Evolutionary conservation across 2,888 invertebrate genomes (phyloP).

Genomic region (Athalia rosae): DNA sequence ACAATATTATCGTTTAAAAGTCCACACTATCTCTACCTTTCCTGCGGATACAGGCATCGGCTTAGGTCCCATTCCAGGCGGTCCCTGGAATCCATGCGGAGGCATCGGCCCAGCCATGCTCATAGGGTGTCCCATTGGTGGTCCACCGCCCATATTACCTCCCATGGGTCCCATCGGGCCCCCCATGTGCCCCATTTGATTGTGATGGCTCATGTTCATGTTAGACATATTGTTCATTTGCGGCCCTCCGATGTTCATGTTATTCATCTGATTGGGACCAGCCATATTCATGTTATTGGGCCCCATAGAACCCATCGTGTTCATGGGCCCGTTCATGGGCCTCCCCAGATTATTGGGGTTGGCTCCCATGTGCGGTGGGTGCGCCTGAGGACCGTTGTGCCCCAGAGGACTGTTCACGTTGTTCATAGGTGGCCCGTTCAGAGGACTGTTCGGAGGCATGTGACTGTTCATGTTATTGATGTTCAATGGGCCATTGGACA

Average conservation of each 20-base stretch:
- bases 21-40: conserved; percentile 77
- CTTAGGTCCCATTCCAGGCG: conserved; percentile 83
- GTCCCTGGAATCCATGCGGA: conserved; percentile 75
- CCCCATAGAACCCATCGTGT: conserved; percentile 79
- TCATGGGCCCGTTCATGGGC: conserved; percentile 85
- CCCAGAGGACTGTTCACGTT: conserved; percentile 70
- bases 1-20: conserved; percentile 1
- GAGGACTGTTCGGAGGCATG: conserved; percentile 69
- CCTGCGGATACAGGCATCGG: conserved; percentile 95
- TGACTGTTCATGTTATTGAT: conserved; percentile 71
- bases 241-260: conserved; percentile 83
- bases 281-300: conserved; percentile 74
- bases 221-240: conserved; percentile 81
- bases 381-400: conserved; percentile 69
- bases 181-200: conserved; percentile 71
- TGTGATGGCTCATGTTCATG: conserved; percentile 71
- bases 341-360: conserved; percentile 75
- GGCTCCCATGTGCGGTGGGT: conserved; percentile 70
- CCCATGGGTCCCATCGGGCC: conserved; percentile 76
- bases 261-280: conserved; percentile 78
- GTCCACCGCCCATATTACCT: conserved; percentile 76
- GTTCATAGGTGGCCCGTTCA: conserved; percentile 70
- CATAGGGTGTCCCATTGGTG: conserved; percentile 74
- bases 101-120: conserved; percentile 76
- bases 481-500: conserved; percentile 69